phyloP scores from a whole-genome alignment of 1,140 invertebrate genomes.

The Ips typographus region DNA sequence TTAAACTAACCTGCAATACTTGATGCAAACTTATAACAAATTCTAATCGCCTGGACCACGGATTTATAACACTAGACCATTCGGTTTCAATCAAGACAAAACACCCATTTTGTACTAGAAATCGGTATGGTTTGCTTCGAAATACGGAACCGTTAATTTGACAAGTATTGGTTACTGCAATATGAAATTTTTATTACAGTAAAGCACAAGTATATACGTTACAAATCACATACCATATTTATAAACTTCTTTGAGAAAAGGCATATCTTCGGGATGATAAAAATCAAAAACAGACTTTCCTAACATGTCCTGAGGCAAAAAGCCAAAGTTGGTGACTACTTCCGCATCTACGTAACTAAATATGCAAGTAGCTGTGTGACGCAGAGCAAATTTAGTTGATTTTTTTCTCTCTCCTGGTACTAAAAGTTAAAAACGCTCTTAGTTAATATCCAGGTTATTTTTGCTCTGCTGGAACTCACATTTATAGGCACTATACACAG shows the following conservation, averaged over 20 bases:
- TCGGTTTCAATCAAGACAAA: slow-evolving; percentile 84
- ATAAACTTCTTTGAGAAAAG: slow-evolving; percentile 78
- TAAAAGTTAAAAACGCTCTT: slow-evolving; percentile 42
- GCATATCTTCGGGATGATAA: slow-evolving; percentile 85
- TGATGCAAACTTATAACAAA: slow-evolving; percentile 88
- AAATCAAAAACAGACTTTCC: slow-evolving; percentile 81
- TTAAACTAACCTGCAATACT: slow-evolving; percentile 67
- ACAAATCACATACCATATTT: slow-evolving; percentile 64
- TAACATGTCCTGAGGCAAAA: slow-evolving; percentile 84
- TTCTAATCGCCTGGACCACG: slow-evolving; percentile 88
- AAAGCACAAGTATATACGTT: background rate
- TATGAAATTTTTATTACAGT: background rate
- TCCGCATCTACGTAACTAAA: slow-evolving; percentile 76
- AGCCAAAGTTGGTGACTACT: slow-evolving; percentile 80
- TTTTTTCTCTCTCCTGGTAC: slow-evolving; percentile 64
- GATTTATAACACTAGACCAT: slow-evolving; percentile 93
- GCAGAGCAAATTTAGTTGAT: slow-evolving; percentile 68
- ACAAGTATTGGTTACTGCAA: slow-evolving; percentile 49
- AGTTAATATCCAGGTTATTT: too few species aligned
- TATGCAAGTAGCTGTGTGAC: slow-evolving; percentile 72
- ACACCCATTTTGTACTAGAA: slow-evolving; percentile 81
- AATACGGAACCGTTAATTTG: slow-evolving; percentile 63
- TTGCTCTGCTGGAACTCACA: slow-evolving; percentile 55
- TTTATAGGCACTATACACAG: slow-evolving; percentile 74
- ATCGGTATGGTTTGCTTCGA: slow-evolving; percentile 75